Base-by-base conservation (phyloP, 2,797 vertebrate genomes). In the Leptatherina wallacei region DNA sequence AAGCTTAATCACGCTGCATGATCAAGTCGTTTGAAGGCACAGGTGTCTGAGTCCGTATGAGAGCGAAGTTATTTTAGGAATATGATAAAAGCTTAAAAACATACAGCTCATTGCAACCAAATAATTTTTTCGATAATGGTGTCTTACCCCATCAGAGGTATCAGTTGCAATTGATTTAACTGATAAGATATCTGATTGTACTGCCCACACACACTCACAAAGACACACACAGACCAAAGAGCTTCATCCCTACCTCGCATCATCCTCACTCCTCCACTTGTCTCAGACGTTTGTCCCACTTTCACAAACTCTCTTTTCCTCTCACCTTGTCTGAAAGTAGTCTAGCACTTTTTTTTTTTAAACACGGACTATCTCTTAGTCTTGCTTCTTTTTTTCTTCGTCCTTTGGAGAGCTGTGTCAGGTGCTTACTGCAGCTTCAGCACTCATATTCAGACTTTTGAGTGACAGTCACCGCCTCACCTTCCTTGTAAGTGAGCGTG, bases 191-290 rank as follows among this genome's bases (percentile, higher is more conserved):
- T 65, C 78, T 71, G 58, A 81, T 51, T 69, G 57, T 8, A 47
- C 60, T 69, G 70, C 73, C 69, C 66, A 71, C 78, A 70, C 76
- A 69, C 69, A 71, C 60, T 32, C 32, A 32, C 32, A 27, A 27
- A 32, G 32, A 78, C 56, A 73, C 62, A 78, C 24, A 79, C 30
- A 56, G 69, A 59, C 44, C 30, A 49, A 78, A 89, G 73, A 85
- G 51, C 82, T 82, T 88, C 55, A 85, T 89, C 85, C 94, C 92
- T 95, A 95, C 94, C 94, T 95, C 94, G 91, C 93, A 93, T 94
- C 92, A 92, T 95, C 91, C 89, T 94, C 90, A 90, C 90, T 91
- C 82, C 81, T 91, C 84, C 86, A 88, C 86, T 90, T 61, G 83
- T 87, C 74, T 85, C 82, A 87, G 87, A 82, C 6, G 84, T 68